A percentile compares a stretch with the other conserved stretches of the same genome.
Evolutionary conservation across 2,888 invertebrate species (phyloP).

Genomic region (Heliconius ismenius): DNA sequence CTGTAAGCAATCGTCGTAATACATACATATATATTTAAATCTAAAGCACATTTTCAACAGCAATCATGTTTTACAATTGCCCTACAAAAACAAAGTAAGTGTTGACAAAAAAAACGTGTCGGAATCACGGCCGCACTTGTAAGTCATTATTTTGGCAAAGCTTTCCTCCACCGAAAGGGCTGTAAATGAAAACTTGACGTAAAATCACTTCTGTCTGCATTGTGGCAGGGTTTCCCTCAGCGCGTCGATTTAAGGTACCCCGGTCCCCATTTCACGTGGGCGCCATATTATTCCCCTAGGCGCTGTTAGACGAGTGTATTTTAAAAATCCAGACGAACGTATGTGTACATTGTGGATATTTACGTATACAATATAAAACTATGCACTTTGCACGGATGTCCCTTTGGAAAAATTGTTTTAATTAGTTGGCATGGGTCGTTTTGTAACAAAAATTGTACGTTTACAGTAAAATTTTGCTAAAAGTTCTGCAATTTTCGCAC

Average conservation of each 20-base stretch:
- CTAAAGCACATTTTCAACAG: not conserved
- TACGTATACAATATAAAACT: conserved; percentile 22
- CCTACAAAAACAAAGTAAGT: conserved; percentile 5
- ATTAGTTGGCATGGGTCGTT: conserved; percentile 6
- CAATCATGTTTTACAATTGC: not conserved
- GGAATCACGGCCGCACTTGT: conserved; percentile 19
- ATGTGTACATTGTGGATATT: conserved; percentile 1
- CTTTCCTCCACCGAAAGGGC: conserved; percentile 27
- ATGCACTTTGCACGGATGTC: conserved; percentile 10
- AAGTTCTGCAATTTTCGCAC: conserved; percentile 16
- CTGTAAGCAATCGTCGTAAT: not conserved
- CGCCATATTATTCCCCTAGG: conserved; percentile 37
- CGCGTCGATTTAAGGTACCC: conserved; percentile 34
- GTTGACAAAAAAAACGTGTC: conserved; percentile 17
- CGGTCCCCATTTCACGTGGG: conserved; percentile 32
- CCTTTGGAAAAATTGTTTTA: conserved; percentile 23
- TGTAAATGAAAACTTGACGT: conserved; percentile 40
- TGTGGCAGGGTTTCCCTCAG: conserved; percentile 32
- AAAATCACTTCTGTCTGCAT: conserved; percentile 41
- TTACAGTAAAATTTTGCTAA: not conserved
- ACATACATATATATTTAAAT: not conserved
- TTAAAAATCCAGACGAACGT: conserved; percentile 35
- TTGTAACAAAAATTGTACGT: conserved; percentile 8
- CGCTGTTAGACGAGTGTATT: conserved; percentile 36
- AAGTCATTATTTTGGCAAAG: conserved; percentile 39